phyloP scores from a whole-genome alignment of 2,888 invertebrate genomes.

The Amiota mariae region DNA sequence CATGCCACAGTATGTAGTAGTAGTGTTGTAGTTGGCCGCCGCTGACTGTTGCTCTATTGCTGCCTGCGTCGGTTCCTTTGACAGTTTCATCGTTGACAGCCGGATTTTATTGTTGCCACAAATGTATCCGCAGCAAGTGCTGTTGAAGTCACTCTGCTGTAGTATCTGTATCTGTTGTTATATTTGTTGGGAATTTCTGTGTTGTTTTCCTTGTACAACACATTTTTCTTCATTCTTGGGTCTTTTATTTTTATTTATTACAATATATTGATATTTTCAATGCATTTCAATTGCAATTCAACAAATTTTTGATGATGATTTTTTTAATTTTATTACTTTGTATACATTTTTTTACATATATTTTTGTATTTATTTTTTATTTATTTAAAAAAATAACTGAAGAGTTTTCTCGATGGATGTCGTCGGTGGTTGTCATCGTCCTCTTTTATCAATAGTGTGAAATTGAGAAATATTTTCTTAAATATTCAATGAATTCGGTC shows the following conservation, averaged over 20 bases:
- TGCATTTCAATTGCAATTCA: too few relatives aligned
- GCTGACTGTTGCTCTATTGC: neutral
- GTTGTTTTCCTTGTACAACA: constrained; percentile 32
- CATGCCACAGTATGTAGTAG: neutral
- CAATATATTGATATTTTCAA: too few relatives aligned
- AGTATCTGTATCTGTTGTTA: constrained; percentile 27
- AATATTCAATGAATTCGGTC: constrained; percentile 31
- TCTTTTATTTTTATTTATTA: too few relatives aligned
- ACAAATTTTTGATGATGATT: too few relatives aligned
- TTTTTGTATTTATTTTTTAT: constrained; percentile 33
- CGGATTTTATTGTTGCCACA: neutral
- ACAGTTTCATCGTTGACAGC: neutral
- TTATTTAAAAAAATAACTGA: constrained; percentile 45
- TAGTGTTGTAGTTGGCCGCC: neutral
- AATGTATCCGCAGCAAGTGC: neutral
- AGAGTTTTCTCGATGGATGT: too few relatives aligned
- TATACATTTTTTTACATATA: constrained; percentile 1
- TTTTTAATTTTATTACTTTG: too few relatives aligned
- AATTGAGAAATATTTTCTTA: constrained; percentile 14
- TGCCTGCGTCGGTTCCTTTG: neutral
- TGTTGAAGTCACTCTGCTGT: neutral
- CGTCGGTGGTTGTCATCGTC: neutral
- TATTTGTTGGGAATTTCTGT: constrained; percentile 45
- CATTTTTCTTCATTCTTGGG: constrained; percentile 23
- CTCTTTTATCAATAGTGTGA: constrained; percentile 42